Evolutionary conservation across 2,113 vertebrate genomes (phyloP).

Genomic region (Taxidea taxus): DNA sequence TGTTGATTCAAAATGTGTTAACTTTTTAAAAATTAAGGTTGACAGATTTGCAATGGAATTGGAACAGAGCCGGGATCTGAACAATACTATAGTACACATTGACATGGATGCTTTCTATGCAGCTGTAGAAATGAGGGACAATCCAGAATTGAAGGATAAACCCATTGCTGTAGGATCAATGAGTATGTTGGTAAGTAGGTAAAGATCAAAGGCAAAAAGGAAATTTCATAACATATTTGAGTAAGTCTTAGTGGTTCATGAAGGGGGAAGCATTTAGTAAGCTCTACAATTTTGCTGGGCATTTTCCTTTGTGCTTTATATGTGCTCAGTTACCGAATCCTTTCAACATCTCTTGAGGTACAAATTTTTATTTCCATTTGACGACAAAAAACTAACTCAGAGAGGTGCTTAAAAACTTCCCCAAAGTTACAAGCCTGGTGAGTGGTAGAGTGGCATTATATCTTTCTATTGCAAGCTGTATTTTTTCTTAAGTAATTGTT

Average conservation of each 20-base stretch:
- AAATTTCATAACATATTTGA: neutral
- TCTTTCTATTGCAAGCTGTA: neutral
- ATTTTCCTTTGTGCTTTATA: neutral
- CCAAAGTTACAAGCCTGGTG: neutral
- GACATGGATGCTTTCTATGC: slow-evolving; percentile 99
- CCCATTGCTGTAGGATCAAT: slow-evolving; percentile 96
- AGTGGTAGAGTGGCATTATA: neutral
- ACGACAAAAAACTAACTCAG: neutral
- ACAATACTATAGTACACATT: slow-evolving; percentile 92
- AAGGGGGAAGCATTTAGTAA: neutral
- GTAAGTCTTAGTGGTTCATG: neutral
- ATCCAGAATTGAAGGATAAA: slow-evolving; percentile 91
- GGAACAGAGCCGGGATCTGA: slow-evolving; percentile 90
- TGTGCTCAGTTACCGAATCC: neutral
- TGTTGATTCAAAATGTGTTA: slow-evolving; percentile 30
- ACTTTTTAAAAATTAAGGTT: slow-evolving; percentile 82
- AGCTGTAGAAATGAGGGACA: slow-evolving; percentile 96
- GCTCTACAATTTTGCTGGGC: neutral
- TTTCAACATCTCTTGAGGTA: neutral
- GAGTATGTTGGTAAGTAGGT: slow-evolving; percentile 94
- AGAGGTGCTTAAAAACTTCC: neutral
- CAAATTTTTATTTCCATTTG: slow-evolving; percentile 25
- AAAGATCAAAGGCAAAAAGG: neutral
- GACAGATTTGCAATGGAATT: slow-evolving; percentile 86
- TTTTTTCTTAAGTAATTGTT: slow-evolving; percentile 4